phyloP scores from a whole-genome alignment of 1,140 invertebrate genomes.

The Parasteatoda tepidariorum region DNA sequence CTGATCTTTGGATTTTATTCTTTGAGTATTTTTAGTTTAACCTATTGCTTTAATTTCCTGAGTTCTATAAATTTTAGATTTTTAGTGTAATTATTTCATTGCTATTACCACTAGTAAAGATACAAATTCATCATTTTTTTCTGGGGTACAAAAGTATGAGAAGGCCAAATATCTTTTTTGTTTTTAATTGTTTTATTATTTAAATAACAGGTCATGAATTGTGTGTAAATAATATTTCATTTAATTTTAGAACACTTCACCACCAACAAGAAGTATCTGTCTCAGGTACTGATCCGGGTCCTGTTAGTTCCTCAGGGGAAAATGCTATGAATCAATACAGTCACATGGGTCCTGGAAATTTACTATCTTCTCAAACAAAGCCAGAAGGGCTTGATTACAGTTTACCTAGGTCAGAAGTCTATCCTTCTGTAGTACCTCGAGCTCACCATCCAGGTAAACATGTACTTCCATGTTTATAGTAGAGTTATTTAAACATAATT shows the following conservation, averaged over 20 bases:
- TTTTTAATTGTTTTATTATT: too few species aligned
- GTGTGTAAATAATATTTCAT: background rate
- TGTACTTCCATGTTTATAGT: too few species aligned
- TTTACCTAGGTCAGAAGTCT: conserved; percentile 73
- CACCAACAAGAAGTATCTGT: conserved; percentile 61
- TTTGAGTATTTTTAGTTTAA: too few species aligned
- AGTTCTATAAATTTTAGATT: too few species aligned
- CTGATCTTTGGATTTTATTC: too few species aligned
- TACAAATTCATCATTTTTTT: too few species aligned
- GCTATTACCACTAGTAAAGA: too few species aligned
- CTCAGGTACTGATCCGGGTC: conserved; percentile 29
- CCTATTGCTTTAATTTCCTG: too few species aligned
- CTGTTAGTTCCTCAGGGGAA: conserved; percentile 34
- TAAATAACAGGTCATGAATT: too few species aligned
- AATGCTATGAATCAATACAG: conserved; percentile 60
- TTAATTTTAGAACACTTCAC: conserved; percentile 62
- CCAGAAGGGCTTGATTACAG: conserved; percentile 77
- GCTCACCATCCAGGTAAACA: conserved; percentile 53
- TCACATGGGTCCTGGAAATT: conserved; percentile 62
- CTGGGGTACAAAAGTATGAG: too few species aligned
- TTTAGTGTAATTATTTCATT: too few species aligned
- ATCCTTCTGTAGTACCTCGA: conserved; percentile 71
- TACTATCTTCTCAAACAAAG: conserved; percentile 61
- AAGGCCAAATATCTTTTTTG: too few species aligned
- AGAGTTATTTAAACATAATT: background rate